Evolutionary conservation across 2,797 vertebrate species (phyloP).

Genomic region (Buceros bicornis): DNA sequence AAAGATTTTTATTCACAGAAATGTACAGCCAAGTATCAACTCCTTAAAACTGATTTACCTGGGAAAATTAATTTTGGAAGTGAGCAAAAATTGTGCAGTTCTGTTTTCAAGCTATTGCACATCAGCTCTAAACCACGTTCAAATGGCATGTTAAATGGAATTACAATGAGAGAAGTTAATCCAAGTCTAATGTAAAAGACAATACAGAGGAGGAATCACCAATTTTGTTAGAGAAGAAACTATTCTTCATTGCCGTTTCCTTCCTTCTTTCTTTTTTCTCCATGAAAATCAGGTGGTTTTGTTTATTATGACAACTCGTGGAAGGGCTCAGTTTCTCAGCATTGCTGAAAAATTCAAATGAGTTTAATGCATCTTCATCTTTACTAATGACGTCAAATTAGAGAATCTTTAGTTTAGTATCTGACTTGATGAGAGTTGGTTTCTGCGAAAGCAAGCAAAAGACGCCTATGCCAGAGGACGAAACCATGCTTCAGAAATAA

Average conservation of each 20-base stretch:
- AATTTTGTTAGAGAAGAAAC: not conserved
- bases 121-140: not conserved
- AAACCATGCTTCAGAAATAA: constrained; percentile 1
- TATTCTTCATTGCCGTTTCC: not conserved
- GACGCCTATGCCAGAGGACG: not conserved
- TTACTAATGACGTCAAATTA: constrained; percentile 25
- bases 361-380: not conserved
- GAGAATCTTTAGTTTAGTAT: constrained; percentile 10
- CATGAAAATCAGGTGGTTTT: not conserved
- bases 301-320: not conserved
- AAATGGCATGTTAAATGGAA: not conserved
- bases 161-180: not conserved
- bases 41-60: constrained; percentile 42
- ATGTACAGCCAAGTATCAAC: not conserved
- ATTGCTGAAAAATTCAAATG: constrained; percentile 24
- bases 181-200: not conserved
- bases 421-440: constrained; percentile 1
- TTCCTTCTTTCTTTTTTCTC: not conserved
- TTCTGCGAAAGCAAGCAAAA: not conserved
- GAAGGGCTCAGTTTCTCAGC: not conserved
- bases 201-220: not conserved
- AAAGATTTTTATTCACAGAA: constrained; percentile 62
- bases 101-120: not conserved
- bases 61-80: constrained; percentile 40
- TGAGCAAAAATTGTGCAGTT: constrained; percentile 32